These are phyloP conservation scores for Sympetrum striolatum DNA, from an alignment of 2,888 invertebrate genomes.

Conservation along the genomic window DNA sequence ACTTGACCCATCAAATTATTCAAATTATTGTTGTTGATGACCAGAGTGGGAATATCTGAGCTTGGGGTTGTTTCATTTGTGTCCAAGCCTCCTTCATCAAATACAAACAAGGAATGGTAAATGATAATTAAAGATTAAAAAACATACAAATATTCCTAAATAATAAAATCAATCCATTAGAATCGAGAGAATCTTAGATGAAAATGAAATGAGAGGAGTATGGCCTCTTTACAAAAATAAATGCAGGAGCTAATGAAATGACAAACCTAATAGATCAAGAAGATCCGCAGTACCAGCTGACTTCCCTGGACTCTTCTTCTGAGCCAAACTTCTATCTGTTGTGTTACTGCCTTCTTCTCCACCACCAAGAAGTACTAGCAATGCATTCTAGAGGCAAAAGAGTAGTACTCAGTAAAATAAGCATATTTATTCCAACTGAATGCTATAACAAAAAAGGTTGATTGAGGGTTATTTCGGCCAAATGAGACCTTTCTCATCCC, in stretches of 20 bases:
- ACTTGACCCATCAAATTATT: constrained; percentile 37
- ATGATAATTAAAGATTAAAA: too few relatives aligned
- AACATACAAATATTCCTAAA: too few relatives aligned
- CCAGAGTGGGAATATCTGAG: constrained; percentile 29
- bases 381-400: constrained; percentile 71
- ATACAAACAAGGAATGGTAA: too few relatives aligned
- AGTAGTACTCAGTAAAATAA: not conserved
- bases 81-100: constrained; percentile 66
- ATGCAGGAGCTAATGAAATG: too few relatives aligned
- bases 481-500: too few relatives aligned
- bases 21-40: constrained; percentile 19
- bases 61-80: constrained; percentile 58
- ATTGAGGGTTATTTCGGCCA: too few relatives aligned
- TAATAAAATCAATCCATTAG: too few relatives aligned
- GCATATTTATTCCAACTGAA: constrained; percentile 7
- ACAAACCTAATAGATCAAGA: constrained; percentile 77
- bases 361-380: constrained; percentile 86
- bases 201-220: not conserved
- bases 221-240: not conserved
- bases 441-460: not conserved
- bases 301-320: constrained; percentile 56
- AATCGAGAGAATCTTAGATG: too few relatives aligned
- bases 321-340: constrained; percentile 19
- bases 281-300: constrained; percentile 76
- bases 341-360: constrained; percentile 55